Conservation (phyloP, 2,113 vertebrate genomes). For the Macroglossus sobrinus region DNA sequence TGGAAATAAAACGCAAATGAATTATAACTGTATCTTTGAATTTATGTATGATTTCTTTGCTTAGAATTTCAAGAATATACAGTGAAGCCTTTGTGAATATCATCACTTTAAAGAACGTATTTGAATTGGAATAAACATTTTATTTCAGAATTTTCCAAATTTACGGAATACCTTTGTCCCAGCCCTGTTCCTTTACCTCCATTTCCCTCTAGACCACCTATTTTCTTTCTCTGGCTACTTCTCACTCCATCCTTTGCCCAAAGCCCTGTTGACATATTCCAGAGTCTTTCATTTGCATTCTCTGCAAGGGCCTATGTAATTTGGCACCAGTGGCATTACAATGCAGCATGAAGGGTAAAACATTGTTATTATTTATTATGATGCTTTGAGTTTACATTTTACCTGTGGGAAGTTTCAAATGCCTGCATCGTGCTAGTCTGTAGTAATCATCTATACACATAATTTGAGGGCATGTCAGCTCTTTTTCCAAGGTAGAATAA, state of each 20-base stretch:
- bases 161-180: background rate
- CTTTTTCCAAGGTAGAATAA: background rate
- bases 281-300: slow-evolving; percentile 57
- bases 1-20: slow-evolving; percentile 42
- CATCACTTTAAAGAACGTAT: slow-evolving; percentile 35
- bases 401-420: slow-evolving; percentile 74
- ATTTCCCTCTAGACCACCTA: background rate
- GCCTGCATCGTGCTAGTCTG: slow-evolving; percentile 61
- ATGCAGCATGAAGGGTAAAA: background rate
- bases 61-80: slow-evolving; percentile 36
- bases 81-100: slow-evolving; percentile 34
- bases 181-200: background rate
- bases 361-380: slow-evolving; percentile 62
- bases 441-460: slow-evolving; percentile 6
- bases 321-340: slow-evolving; percentile 32
- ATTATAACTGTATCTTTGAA: slow-evolving; percentile 46
- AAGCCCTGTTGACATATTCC: background rate
- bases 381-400: slow-evolving; percentile 48
- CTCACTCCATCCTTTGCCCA: background rate
- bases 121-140: slow-evolving; percentile 38
- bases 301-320: slow-evolving; percentile 35
- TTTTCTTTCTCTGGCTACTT: background rate
- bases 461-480: background rate
- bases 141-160: slow-evolving; percentile 40
- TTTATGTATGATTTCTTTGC: slow-evolving; percentile 47